Conservation (phyloP, 2,888 invertebrate species). For the Tachina lurida region DNA sequence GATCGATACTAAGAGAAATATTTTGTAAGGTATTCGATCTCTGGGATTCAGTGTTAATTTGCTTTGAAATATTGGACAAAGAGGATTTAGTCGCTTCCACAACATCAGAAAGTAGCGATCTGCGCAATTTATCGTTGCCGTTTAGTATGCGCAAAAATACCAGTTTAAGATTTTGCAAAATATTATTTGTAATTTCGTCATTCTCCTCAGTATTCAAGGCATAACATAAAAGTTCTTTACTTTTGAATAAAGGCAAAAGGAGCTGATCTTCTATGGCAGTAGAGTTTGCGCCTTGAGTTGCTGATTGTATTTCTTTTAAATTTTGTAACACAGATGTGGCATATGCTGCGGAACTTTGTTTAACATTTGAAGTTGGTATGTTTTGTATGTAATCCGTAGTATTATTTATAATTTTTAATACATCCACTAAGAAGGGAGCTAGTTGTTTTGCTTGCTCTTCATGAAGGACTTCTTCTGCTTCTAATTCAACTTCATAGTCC, state of each 20-base stretch:
- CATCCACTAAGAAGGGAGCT: not conserved
- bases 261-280: constrained; percentile 73
- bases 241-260: constrained; percentile 75
- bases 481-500: constrained; percentile 28
- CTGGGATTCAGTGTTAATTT: constrained; percentile 62
- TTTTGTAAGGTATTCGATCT: constrained; percentile 50
- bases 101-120: constrained; percentile 74
- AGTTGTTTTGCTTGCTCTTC: constrained; percentile 7
- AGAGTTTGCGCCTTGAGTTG: constrained; percentile 60
- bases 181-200: constrained; percentile 18
- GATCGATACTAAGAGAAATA: constrained; percentile 42
- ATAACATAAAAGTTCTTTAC: constrained; percentile 73
- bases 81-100: constrained; percentile 72
- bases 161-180: constrained; percentile 69
- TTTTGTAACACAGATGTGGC: constrained; percentile 70
- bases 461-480: too few relatives aligned
- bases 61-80: constrained; percentile 68
- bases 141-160: constrained; percentile 73
- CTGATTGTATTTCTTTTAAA: constrained; percentile 72
- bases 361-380: constrained; percentile 43
- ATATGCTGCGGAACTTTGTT: constrained; percentile 63
- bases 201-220: constrained; percentile 62
- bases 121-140: constrained; percentile 73
- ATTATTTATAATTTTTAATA: constrained; percentile 23
- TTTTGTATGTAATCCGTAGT: constrained; percentile 45